Evolutionary conservation across 2,888 invertebrate genomes (phyloP), one percentile per base, ranked within the genome.

Genomic region (Sclerodermus sp.): DNA sequence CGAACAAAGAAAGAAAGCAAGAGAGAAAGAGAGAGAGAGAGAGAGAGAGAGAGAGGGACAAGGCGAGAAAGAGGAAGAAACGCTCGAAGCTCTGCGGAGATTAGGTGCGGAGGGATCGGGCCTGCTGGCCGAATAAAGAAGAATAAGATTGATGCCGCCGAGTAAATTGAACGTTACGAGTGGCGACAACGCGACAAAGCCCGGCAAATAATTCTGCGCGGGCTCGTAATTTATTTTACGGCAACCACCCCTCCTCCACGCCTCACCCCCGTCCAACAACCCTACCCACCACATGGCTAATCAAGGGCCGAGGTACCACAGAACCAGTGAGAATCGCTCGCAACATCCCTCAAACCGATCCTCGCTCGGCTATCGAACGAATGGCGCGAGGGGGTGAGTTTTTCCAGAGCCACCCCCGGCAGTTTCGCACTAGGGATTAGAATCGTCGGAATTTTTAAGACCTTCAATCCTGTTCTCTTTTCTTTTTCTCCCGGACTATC

Each of bases 111-210:
- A 42, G 47, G 49, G 55, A 51, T 45, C 42, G 41, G 41, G 49
- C 34, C 46, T 34, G 44, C 40, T 56, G 47, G 51, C 50, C 60
- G 65, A 68, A 64, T 62, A 61, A 63, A 64, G 60, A 60, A 61
- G 65, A 63, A 68, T 66, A 70, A 70, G 70, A 70, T 70, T 67
- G 70, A 70, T 70, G 70, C 58, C 54, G 54, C 42, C 48, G 63
- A 57, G 66, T 67, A 68, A 70, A 70, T 70, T 70, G 67, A 64
- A 66, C 66, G 60, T 59, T 65, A 62, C 58, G 53, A 58, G 64
- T 62, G 64, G 57, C 66, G 58, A 66, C 60, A 53, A 45, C 31
- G 53, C 58, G 59, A 61, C 65, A 65, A 65, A 63, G 65, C 53
- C n/a, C 55, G 36, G 58, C 57, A 53, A 60, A 64, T 64, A 52